Evolutionary conservation across 2,113 vertebrate genomes (phyloP).

Genomic region (Notothenia rossii): DNA sequence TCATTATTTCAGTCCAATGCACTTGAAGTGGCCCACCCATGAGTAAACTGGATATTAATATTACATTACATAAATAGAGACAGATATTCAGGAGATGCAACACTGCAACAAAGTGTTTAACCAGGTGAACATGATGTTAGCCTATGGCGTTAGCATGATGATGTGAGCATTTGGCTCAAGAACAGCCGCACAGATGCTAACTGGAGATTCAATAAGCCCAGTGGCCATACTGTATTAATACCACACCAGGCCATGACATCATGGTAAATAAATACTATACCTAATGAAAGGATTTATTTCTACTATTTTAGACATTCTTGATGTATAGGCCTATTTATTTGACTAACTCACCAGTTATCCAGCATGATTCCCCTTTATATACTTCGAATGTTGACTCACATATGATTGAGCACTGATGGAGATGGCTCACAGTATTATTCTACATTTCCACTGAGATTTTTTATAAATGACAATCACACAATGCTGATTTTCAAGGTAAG

Average conservation of each 20-base stretch:
- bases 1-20: too few relatives aligned
- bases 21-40: too few relatives aligned
- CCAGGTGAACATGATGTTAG: not conserved
- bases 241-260: not conserved
- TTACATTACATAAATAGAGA: too few relatives aligned
- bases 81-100: not conserved
- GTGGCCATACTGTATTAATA: not conserved
- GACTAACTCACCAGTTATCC: too few relatives aligned
- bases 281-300: not conserved
- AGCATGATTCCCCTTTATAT: too few relatives aligned
- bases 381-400: not conserved
- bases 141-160: not conserved
- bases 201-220: not conserved
- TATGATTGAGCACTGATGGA: not conserved
- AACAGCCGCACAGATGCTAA: too few relatives aligned
- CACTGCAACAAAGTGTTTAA: not conserved
- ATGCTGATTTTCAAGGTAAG: conserved; percentile 74
- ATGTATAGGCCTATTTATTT: too few relatives aligned
- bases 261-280: not conserved
- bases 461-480: conserved; percentile 34
- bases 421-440: not conserved
- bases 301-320: not conserved
- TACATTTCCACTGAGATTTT: not conserved
- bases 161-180: not conserved
- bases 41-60: too few relatives aligned